phyloP scores from a whole-genome alignment of 2,113 vertebrate species.

The Zingel zingel region DNA sequence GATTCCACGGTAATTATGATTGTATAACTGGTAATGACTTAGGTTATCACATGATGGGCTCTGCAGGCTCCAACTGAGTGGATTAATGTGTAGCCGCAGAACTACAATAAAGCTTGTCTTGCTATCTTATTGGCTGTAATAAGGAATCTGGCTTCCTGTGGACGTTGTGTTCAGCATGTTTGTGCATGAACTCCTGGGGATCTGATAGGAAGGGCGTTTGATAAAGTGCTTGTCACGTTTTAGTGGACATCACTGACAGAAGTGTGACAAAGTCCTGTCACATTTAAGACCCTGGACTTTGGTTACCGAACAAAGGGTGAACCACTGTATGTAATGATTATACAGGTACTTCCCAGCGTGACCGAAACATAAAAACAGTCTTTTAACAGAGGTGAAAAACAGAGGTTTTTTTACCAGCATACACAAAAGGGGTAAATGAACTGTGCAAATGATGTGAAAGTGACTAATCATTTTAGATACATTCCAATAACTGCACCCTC shows the following conservation, averaged over 20 bases:
- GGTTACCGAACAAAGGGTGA: constrained; percentile 63
- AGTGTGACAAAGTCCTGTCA: constrained; percentile 75
- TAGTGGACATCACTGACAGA: constrained; percentile 62
- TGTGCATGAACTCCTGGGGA: constrained; percentile 60
- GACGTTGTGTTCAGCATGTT: constrained; percentile 67
- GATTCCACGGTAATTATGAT: constrained; percentile 67
- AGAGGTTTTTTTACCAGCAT: constrained; percentile 6
- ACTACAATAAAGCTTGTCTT: constrained; percentile 72
- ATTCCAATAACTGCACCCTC: neutral
- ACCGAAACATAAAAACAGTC: constrained; percentile 55
- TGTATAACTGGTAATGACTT: constrained; percentile 74
- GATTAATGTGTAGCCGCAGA: constrained; percentile 81
- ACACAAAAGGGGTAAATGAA: constrained; percentile 26
- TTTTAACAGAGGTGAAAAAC: constrained; percentile 41
- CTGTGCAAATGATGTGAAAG: constrained; percentile 10
- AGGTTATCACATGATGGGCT: constrained; percentile 77
- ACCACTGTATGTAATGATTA: constrained; percentile 77
- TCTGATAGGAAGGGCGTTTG: constrained; percentile 71
- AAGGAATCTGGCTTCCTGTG: constrained; percentile 67
- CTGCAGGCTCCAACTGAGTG: constrained; percentile 43
- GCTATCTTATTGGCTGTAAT: constrained; percentile 69
- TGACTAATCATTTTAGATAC: constrained; percentile 28
- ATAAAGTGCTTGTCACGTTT: constrained; percentile 80
- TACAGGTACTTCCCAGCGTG: constrained; percentile 64
- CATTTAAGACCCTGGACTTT: constrained; percentile 78